A percentile compares a stretch with the other conserved stretches of the same genome.
Evolutionary conservation across 2,888 invertebrate genomes (phyloP).

Genomic region (Patella pellucida): DNA sequence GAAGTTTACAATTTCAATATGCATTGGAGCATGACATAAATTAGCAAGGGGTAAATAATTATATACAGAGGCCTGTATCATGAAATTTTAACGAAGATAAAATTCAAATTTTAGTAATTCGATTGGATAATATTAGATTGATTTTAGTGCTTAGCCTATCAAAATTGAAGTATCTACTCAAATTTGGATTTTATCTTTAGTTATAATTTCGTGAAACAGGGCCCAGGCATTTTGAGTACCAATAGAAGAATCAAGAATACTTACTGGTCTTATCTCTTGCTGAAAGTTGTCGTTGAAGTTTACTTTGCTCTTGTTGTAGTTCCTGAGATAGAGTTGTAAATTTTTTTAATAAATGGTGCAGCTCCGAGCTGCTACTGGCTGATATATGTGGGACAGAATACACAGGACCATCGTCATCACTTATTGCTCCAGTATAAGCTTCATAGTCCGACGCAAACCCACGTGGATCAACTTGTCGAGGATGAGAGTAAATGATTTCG

Average conservation of each 20-base stretch:
- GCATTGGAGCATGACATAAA: no score
- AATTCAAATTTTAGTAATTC: no score
- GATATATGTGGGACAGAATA: constrained; percentile 63
- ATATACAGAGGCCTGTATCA: no score
- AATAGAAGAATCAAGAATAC: constrained; percentile 1
- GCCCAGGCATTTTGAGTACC: no score
- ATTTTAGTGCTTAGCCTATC: no score
- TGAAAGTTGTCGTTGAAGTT: constrained; percentile 60
- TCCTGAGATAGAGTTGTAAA: constrained; percentile 72
- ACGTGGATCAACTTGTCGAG: constrained; percentile 52
- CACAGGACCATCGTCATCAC: constrained; percentile 59
- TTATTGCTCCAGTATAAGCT: constrained; percentile 60
- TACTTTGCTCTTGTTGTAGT: constrained; percentile 66
- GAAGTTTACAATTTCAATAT: no score
- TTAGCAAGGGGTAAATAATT: no score
- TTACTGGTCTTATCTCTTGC: constrained; percentile 28
- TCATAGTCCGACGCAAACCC: constrained; percentile 66
- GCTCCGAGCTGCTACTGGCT: constrained; percentile 61
- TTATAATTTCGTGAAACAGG: no score
- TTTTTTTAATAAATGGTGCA: constrained; percentile 67
- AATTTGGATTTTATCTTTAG: no score
- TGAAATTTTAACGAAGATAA: no score
- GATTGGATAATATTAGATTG: no score
- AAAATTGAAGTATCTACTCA: no score
- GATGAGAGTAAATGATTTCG: constrained; percentile 76